Percentiles rank a stretch among this genome's conserved stretches.
Evolutionary conservation across 2,888 invertebrate genomes (phyloP).

Genomic region (Lagria hirta): DNA sequence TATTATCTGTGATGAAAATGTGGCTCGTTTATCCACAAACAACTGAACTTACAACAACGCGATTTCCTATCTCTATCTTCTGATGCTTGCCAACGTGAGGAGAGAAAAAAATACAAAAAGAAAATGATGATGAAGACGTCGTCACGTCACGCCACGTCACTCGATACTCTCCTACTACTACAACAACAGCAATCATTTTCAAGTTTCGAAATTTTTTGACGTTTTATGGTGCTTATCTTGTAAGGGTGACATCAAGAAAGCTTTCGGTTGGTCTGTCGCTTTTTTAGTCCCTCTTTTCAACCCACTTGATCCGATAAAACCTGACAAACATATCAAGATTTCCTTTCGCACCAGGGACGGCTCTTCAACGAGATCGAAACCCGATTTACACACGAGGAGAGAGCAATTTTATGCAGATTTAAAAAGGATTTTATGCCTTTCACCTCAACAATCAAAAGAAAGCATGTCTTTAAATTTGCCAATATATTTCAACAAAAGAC

Average conservation of each 20-base stretch:
- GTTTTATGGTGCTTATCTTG: conserved; percentile 3
- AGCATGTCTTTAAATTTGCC: too few species aligned
- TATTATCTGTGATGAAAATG: conserved; percentile 56
- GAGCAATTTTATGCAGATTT: too few species aligned
- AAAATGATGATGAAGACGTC: too few species aligned
- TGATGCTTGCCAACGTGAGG: conserved; percentile 5
- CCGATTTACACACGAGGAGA: conserved; percentile 31
- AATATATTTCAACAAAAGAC: too few species aligned
- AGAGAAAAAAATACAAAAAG: too few species aligned
- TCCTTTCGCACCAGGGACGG: conserved; percentile 37
- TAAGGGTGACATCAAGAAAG: background rate
- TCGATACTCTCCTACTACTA: too few species aligned
- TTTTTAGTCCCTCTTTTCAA: conserved; percentile 28
- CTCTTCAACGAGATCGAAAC: conserved; percentile 32
- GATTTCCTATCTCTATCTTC: conserved; percentile 15
- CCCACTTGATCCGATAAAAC: conserved; percentile 52
- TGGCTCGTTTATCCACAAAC: conserved; percentile 50
- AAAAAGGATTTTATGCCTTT: too few species aligned
- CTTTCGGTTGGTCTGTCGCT: background rate
- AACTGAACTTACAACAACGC: conserved; percentile 37
- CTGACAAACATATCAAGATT: conserved; percentile 53
- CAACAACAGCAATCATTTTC: too few species aligned
- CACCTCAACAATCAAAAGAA: too few species aligned
- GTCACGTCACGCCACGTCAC: too few species aligned
- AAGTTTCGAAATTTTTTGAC: conserved; percentile 6